These are phyloP conservation scores for Amphimallon solstitiale DNA, from an alignment of 2,888 invertebrate species.

Conservation along the genomic window DNA sequence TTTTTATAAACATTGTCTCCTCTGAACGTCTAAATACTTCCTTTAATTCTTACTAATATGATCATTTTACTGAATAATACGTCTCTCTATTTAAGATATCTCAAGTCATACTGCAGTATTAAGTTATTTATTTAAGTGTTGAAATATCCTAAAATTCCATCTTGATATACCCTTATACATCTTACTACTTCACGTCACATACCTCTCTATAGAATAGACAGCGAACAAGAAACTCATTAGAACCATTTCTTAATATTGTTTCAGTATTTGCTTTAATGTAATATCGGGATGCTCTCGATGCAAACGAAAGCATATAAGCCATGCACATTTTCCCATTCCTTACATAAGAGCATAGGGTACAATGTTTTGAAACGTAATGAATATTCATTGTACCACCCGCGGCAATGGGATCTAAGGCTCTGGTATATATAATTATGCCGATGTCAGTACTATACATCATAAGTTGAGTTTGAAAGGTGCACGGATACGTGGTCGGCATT, in stretches of 20 bases:
- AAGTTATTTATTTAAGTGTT: too few relatives aligned
- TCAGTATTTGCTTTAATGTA: slow-evolving; percentile 17
- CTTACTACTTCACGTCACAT: too few relatives aligned
- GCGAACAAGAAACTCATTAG: neutral
- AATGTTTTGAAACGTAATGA: slow-evolving; percentile 58
- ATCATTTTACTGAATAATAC: too few relatives aligned
- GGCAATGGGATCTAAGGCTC: slow-evolving; percentile 58
- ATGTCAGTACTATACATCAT: slow-evolving; percentile 58
- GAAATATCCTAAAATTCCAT: too few relatives aligned
- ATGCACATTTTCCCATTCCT: neutral
- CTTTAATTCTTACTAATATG: too few relatives aligned
- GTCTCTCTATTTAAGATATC: too few relatives aligned
- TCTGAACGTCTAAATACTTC: too few relatives aligned
- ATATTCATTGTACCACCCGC: slow-evolving; percentile 59
- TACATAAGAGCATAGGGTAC: slow-evolving; percentile 38
- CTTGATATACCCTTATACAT: too few relatives aligned
- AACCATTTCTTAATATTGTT: neutral
- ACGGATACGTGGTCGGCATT: slow-evolving; percentile 57
- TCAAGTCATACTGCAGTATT: too few relatives aligned
- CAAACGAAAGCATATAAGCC: slow-evolving; percentile 1
- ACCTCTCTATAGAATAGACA: too few relatives aligned
- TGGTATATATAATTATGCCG: slow-evolving; percentile 58
- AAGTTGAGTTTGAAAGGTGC: slow-evolving; percentile 60
- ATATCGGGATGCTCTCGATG: neutral
- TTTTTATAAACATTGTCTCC: too few relatives aligned